These are phyloP conservation scores for Novumbra hubbsi DNA, from an alignment of 2,797 vertebrate species.

Conservation along the genomic window DNA sequence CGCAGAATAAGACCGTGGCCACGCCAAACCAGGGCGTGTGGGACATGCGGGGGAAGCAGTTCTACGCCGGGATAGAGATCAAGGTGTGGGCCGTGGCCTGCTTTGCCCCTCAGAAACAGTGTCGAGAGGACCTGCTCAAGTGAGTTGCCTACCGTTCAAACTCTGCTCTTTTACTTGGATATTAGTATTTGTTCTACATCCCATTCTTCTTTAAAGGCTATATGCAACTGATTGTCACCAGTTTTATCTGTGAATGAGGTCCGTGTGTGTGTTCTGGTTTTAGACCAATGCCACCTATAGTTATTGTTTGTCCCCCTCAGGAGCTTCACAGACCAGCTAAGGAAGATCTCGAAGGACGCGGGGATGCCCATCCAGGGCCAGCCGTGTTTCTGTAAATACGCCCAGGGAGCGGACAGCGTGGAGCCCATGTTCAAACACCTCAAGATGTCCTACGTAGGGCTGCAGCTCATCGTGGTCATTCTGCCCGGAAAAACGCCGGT, in stretches of 20 bases:
- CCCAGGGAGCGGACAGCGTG: conserved; percentile 97
- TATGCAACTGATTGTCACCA: not conserved
- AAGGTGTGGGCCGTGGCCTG: conserved; percentile 99
- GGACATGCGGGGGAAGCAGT: conserved; percentile 99
- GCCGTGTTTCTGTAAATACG: conserved; percentile 98
- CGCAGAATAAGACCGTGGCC: conserved; percentile 98
- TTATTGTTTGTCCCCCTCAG: conserved; percentile 57
- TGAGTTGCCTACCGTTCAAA: conserved; percentile 69
- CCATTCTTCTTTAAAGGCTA: not conserved
- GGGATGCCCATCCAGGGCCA: conserved; percentile 99
- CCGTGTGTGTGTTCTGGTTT: not conserved
- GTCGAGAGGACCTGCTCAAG: conserved; percentile 97
- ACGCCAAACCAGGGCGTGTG: conserved; percentile 99
- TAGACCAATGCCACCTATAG: not conserved
- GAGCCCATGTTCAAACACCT: conserved; percentile 99
- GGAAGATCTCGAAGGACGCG: conserved; percentile 98
- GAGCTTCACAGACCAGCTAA: conserved; percentile 97
- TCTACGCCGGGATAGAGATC: conserved; percentile 99
- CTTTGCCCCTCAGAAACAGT: conserved; percentile 98
- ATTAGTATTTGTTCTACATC: too few relatives aligned
- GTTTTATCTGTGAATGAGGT: not conserved
- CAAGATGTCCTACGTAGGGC: conserved; percentile 96
- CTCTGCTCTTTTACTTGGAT: too few relatives aligned
- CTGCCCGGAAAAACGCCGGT: conserved; percentile 96
- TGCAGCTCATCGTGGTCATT: conserved; percentile 98